Conservation (phyloP, 2,797 vertebrate genomes). For the Pelobates cultripes region DNA sequence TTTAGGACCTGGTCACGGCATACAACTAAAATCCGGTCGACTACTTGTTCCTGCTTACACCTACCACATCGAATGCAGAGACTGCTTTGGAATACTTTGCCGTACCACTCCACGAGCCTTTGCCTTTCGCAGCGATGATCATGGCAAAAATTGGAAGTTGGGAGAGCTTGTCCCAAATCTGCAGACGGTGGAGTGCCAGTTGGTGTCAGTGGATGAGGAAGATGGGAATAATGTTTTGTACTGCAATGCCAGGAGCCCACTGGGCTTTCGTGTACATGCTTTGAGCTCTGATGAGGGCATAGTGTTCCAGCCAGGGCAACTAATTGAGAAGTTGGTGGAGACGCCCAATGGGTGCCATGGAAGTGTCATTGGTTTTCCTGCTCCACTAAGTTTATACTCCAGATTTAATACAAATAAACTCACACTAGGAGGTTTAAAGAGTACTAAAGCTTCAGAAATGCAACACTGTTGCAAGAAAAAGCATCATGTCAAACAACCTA, state of each 20-base stretch:
- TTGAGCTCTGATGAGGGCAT: conserved; percentile 84
- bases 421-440: background rate
- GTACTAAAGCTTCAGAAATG: background rate
- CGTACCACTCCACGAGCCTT: conserved; percentile 86
- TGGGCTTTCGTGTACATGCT: conserved; percentile 89
- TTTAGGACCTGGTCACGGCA: conserved; percentile 88
- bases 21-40: conserved; percentile 88
- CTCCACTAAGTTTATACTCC: conserved; percentile 66
- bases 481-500: background rate
- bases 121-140: conserved; percentile 90
- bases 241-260: conserved; percentile 88
- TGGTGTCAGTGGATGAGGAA: conserved; percentile 87
- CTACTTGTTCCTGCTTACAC: conserved; percentile 90
- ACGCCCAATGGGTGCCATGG: conserved; percentile 89
- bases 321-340: conserved; percentile 85
- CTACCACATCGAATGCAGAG: conserved; percentile 87
- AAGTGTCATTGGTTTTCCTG: conserved; percentile 85
- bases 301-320: conserved; percentile 82
- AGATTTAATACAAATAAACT: background rate
- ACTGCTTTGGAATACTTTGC: conserved; percentile 89
- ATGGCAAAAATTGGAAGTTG: conserved; percentile 81
- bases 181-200: conserved; percentile 89
- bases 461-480: background rate
- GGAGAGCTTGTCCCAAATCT: conserved; percentile 84
- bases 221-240: conserved; percentile 83